Evolutionary conservation across 2,113 vertebrate species (phyloP).

Genomic region (Hucho hucho): DNA sequence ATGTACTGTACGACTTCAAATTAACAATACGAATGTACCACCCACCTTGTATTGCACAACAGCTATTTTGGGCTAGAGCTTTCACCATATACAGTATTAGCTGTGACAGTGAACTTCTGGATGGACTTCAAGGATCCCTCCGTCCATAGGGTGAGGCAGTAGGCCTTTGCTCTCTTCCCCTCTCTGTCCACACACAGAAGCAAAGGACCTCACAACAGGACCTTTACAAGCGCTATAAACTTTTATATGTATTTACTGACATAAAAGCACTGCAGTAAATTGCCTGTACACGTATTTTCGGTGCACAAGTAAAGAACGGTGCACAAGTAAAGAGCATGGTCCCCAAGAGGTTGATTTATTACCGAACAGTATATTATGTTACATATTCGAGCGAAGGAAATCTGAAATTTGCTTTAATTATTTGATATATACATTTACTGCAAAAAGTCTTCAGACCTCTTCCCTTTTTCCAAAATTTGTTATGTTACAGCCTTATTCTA

Average conservation of each 20-base stretch:
- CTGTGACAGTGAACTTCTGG: too few relatives aligned
- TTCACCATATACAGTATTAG: too few relatives aligned
- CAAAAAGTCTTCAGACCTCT: too few relatives aligned
- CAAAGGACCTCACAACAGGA: constrained; percentile 77
- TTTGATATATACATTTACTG: too few relatives aligned
- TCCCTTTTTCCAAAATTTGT: too few relatives aligned
- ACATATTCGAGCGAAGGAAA: constrained; percentile 61
- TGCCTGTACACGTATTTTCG: constrained; percentile 68
- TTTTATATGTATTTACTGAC: constrained; percentile 75
- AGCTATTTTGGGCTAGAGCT: too few relatives aligned
- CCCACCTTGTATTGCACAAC: too few relatives aligned
- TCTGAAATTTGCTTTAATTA: constrained; percentile 61
- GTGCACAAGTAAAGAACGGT: neutral
- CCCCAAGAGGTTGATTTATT: constrained; percentile 20
- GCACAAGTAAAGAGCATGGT: constrained; percentile 10
- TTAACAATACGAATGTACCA: too few relatives aligned
- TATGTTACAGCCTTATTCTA: too few relatives aligned
- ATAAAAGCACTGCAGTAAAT: constrained; percentile 65
- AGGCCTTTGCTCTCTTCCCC: neutral
- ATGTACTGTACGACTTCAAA: too few relatives aligned
- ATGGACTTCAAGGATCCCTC: too few relatives aligned
- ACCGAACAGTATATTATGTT: constrained; percentile 9
- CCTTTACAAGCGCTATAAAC: constrained; percentile 83
- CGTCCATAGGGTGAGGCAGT: too few relatives aligned
- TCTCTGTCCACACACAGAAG: constrained; percentile 75